Evolutionary conservation across 2,797 vertebrate genomes (phyloP).

Genomic region (Melanotaenia nigrans): DNA sequence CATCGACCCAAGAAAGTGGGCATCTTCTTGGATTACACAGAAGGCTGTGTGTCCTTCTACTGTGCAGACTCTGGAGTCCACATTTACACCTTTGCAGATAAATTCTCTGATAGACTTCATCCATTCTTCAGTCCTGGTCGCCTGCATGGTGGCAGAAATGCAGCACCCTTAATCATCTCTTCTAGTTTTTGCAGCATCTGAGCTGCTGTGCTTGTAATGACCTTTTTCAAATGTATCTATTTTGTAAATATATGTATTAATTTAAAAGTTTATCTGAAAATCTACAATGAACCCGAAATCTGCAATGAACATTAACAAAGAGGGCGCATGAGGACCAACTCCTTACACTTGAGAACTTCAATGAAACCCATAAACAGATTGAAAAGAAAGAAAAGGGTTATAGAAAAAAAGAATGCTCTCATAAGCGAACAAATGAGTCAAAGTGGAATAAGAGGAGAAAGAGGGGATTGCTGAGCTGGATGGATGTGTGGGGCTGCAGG

Average conservation of each 20-base stretch:
- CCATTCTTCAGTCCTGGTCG: slow-evolving; percentile 83
- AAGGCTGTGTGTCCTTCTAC: slow-evolving; percentile 81
- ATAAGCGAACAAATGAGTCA: slow-evolving; percentile 70
- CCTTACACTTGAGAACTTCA: slow-evolving; percentile 60
- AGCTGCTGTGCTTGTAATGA: slow-evolving; percentile 15
- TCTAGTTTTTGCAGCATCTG: slow-evolving; percentile 81
- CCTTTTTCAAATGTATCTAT: background rate
- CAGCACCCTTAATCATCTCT: slow-evolving; percentile 74
- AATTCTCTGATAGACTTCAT: slow-evolving; percentile 79
- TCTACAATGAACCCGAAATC: slow-evolving; percentile 37
- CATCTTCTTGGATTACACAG: slow-evolving; percentile 79
- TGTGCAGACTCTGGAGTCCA: slow-evolving; percentile 79
- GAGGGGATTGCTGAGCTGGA: slow-evolving; percentile 69
- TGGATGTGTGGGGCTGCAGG: slow-evolving; percentile 61
- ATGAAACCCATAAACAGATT: slow-evolving; percentile 66
- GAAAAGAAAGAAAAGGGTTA: slow-evolving; percentile 49
- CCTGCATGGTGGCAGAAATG: slow-evolving; percentile 79
- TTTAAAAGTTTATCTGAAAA: slow-evolving; percentile 10
- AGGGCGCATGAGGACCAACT: slow-evolving; percentile 38
- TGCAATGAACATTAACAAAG: slow-evolving; percentile 25
- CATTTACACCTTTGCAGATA: slow-evolving; percentile 81
- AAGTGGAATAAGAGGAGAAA: slow-evolving; percentile 73
- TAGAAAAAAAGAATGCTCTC: slow-evolving; percentile 69
- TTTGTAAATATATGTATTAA: slow-evolving; percentile 37
- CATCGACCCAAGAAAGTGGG: slow-evolving; percentile 75